phyloP scores from a whole-genome alignment of 2,888 invertebrate genomes.

The Silvanus unidentatus region DNA sequence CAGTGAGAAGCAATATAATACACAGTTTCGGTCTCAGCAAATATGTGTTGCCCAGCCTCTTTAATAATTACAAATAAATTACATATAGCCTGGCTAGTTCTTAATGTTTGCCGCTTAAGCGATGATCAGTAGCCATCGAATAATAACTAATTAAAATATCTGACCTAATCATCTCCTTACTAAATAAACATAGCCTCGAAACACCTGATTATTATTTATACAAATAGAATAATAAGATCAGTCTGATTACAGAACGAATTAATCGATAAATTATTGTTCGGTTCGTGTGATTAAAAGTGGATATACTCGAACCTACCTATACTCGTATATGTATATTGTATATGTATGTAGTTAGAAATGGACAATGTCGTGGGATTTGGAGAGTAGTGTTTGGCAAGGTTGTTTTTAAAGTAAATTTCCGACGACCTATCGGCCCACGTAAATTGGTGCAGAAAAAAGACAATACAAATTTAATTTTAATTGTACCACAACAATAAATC shows the following conservation, averaged over 20 bases:
- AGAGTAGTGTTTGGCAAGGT: too few relatives aligned
- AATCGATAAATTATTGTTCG: too few relatives aligned
- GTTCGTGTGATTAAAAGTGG: too few relatives aligned
- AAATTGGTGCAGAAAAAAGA: not conserved
- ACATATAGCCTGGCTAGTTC: constrained; percentile 1
- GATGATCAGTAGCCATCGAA: constrained; percentile 9
- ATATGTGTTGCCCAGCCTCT: constrained; percentile 2
- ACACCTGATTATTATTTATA: constrained; percentile 1
- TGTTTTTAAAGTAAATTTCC: constrained; percentile 24
- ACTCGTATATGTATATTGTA: too few relatives aligned
- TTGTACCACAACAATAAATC: constrained; percentile 34
- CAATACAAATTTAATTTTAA: constrained; percentile 24
- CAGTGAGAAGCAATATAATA: not conserved
- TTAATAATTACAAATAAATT: constrained; percentile 6
- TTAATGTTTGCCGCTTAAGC: constrained; percentile 3
- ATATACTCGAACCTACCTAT: too few relatives aligned
- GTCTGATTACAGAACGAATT: too few relatives aligned
- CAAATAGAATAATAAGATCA: too few relatives aligned
- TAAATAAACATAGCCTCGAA: constrained; percentile 2
- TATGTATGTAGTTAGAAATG: too few relatives aligned
- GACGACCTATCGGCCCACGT: constrained; percentile 33
- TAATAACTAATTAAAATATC: constrained; percentile 26
- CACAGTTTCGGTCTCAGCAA: not conserved
- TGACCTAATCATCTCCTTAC: constrained; percentile 7
- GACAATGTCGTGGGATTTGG: too few relatives aligned